Conservation (phyloP, 2,888 invertebrate species). For the Andrena haemorrhoa region DNA sequence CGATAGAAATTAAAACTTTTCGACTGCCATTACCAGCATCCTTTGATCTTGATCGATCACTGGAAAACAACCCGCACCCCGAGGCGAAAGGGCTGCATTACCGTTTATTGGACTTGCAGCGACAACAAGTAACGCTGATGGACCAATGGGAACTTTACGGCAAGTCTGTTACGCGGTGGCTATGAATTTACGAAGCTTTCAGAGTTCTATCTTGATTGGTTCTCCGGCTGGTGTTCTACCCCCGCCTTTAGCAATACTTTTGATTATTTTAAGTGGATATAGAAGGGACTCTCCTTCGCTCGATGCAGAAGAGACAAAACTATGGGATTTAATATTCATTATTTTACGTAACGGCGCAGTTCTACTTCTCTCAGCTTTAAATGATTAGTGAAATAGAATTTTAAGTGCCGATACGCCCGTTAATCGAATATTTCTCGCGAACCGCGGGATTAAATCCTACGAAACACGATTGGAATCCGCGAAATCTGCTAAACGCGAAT, state of each 20-base stretch:
- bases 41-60: slow-evolving; percentile 10
- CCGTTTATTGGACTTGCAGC: slow-evolving; percentile 11
- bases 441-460: slow-evolving; percentile 11
- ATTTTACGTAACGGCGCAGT: too few species aligned
- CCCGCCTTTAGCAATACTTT: not conserved
- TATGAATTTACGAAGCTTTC: not conserved
- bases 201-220: not conserved
- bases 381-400: too few species aligned
- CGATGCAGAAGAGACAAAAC: too few species aligned
- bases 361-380: too few species aligned
- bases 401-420: too few species aligned
- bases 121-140: not conserved
- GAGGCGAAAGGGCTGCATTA: not conserved
- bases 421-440: slow-evolving; percentile 1
- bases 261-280: not conserved
- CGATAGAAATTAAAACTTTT: slow-evolving; percentile 39
- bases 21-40: not conserved
- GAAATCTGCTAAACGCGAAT: slow-evolving; percentile 9
- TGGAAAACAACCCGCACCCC: not conserved
- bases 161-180: not conserved
- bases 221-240: too few species aligned
- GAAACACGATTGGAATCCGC: not conserved
- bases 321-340: too few species aligned
- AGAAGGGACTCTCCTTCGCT: too few species aligned
- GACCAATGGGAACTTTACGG: slow-evolving; percentile 10